Evolutionary conservation across 2,888 invertebrate genomes (phyloP), one percentile per base, ranked within the genome.

Genomic region (Amphipyra tragopoginis): DNA sequence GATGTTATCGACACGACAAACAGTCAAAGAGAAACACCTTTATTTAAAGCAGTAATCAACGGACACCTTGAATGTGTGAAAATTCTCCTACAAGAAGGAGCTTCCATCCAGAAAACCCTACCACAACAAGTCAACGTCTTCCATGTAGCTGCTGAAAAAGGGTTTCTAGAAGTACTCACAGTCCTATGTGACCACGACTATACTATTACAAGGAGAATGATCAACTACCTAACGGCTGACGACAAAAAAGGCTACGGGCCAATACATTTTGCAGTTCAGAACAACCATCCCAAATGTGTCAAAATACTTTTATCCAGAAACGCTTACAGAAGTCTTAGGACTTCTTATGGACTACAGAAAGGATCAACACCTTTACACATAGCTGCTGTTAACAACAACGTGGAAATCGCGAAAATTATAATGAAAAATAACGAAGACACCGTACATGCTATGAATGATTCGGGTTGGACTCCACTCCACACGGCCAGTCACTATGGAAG

Each of bases 111-210:
- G n/a, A 67, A 77, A 29, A 83, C 77, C 15, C 65, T 89, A 26
- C 69, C 83, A 3, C 83, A 83, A n/a, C 77, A 86, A 49, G 79
- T 84, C 13, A 96, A 95, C 7, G 90, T 96, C 48, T 85, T 96
- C 92, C 80, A n/a, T 84, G 58, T 74, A 34, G 71, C 80, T 10
- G 73, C 81, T 44, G 93, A 92, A 78, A 83, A 87, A 60, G 95
- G 95, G 1, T 88, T 93, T 54, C 73, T 88, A n/a, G 90, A 93
- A 11, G 94, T 95, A 67, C 90, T 96, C 7, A 89, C 92, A 65
- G 84, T 88, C 13, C 85, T 96, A 34, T 73, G 96, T 33, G 86
- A 87, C 80, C 75, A 90, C 81, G 78, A 93, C 26, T 74, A 89
- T 82, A 62, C 78, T 11, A 64, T 89, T 5, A 81, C 87, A 0